Percentiles rank a stretch among this genome's conserved stretches.
These are phyloP conservation scores for Myotis findleyi DNA, from an alignment of 2,797 vertebrate genomes.

Conservation along the genomic window DNA sequence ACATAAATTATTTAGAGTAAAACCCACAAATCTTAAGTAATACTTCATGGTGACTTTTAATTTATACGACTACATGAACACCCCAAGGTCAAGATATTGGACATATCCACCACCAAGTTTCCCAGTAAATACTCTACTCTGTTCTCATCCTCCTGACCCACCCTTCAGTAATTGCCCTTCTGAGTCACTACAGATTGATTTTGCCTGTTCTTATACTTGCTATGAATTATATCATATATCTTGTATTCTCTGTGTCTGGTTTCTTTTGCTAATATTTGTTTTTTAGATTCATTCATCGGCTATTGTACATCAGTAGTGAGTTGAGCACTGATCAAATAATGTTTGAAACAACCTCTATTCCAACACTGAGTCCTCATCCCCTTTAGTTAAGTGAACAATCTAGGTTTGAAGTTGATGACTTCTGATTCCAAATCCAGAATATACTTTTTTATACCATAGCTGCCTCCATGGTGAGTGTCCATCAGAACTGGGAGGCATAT, in stretches of 20 bases:
- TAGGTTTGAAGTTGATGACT: not conserved
- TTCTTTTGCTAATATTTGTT: not conserved
- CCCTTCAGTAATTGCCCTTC: not conserved
- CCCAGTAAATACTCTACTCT: not conserved
- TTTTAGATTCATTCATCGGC: not conserved
- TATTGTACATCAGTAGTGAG: not conserved
- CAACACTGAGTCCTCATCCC: not conserved
- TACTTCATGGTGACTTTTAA: not conserved
- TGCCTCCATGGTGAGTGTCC: not conserved
- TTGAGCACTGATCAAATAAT: not conserved
- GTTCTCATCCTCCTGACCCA: accelerated
- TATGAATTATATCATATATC: not conserved
- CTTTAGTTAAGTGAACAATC: not conserved
- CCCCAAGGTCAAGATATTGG: not conserved
- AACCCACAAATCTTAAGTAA: not conserved
- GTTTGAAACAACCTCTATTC: not conserved
- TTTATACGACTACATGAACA: not conserved
- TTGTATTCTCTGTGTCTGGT: not conserved
- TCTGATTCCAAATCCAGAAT: not conserved
- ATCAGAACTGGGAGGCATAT: not conserved
- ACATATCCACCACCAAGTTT: not conserved
- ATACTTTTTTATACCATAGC: not conserved
- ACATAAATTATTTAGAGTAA: not conserved
- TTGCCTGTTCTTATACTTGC: not conserved
- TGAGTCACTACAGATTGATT: not conserved